Base-by-base conservation (phyloP, 1,140 invertebrate species). In the Drosophila kepulauana region DNA sequence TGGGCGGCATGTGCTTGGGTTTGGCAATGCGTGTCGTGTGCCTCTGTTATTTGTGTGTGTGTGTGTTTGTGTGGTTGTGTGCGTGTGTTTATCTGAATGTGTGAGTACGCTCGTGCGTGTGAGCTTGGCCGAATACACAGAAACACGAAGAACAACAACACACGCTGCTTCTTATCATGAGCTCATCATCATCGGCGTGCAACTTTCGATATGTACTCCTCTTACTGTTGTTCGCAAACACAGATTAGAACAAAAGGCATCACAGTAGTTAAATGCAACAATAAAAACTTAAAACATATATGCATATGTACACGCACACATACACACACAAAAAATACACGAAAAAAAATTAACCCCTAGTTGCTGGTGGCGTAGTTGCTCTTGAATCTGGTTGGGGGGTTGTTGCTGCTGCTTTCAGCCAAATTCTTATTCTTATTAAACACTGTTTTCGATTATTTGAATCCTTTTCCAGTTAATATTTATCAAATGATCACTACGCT, bases 321-420 rank as follows among this genome's bases (percentile, higher is more conserved):
- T 11, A 46, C 11, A 46, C 6, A 48, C 43, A 48, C 28, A 45
- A 25, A 6, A 20, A 35, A 38, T 13, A 10, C 16, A 45, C 10
- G 30, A 33, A 38, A 33, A 5, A 41, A 75, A 75, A 75, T 69
- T 57, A 75, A 75, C 72, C 72, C 72, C 72, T 75, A 75, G 72
- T 56, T 25, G 33, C 54, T 57, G 16, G 7, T 16, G 58, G 5
- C 38, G 46, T 30, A 20, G 54, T 54, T 54, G n/a, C 16, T 35
- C 20, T 38, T 63, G 25, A 8, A 11, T 75, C 52, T 75, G 52
- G 58, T 75, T 75, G 72, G 72, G 72, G 72, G 72, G 72, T 75
- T 70, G 72, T 33, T 73, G 35, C 35, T 58, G 61, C 38, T 33
- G 63, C 13, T 15, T 11, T 38, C 35, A 10, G 38, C 54, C 16